Conservation (phyloP, 2,113 vertebrate species). For the Aldabrachelys gigantea region DNA sequence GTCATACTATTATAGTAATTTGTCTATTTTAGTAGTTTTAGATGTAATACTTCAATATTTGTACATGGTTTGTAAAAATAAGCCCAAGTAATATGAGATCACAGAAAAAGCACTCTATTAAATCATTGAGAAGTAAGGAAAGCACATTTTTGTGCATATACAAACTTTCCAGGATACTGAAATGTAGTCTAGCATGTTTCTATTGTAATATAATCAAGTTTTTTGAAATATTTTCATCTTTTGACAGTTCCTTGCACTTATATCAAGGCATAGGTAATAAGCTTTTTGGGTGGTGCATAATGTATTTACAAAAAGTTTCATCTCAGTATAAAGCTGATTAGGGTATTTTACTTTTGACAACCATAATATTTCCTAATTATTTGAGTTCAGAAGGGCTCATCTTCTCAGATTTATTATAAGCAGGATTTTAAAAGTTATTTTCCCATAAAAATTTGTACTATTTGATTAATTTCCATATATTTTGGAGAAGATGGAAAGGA, state of each 20-base stretch:
- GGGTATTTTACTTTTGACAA: background rate
- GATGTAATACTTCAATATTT: background rate
- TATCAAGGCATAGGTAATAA: background rate
- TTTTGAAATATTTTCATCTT: background rate
- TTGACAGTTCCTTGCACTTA: background rate
- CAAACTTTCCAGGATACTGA: background rate
- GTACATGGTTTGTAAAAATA: background rate
- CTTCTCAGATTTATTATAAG: background rate
- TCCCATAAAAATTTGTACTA: background rate
- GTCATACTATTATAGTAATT: background rate
- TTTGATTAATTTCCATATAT: background rate
- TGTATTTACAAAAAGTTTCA: background rate
- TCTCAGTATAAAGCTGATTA: background rate
- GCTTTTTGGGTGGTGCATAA: constrained; percentile 15
- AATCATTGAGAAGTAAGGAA: background rate
- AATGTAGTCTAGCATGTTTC: background rate
- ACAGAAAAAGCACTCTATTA: background rate
- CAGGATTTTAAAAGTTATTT: background rate
- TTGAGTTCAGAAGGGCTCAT: background rate
- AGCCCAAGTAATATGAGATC: background rate
- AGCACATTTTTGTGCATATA: background rate
- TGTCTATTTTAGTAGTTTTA: background rate
- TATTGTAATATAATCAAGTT: background rate
- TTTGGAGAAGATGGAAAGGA: background rate
- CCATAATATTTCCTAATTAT: background rate